Conservation (phyloP, 2,797 vertebrate species). For the Taenioides sp. region DNA sequence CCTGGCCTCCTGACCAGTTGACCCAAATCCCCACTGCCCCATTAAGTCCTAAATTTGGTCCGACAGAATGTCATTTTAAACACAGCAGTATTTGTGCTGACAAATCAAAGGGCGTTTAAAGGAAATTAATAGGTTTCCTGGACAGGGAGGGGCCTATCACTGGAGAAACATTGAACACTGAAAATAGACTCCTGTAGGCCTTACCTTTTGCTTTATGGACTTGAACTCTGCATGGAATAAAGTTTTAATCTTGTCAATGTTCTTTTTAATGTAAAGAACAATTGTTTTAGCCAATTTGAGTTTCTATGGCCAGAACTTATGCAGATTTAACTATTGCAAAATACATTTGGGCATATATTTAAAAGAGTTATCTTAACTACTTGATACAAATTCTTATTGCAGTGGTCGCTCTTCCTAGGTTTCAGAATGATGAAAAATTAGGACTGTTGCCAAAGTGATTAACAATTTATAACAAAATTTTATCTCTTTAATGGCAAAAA, state of each 20-base stretch:
- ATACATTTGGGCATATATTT: not conserved
- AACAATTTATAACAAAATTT: no score
- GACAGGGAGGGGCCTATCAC: not conserved
- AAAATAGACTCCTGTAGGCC: constrained; percentile 1
- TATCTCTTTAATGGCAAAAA: no score
- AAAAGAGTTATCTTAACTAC: no score
- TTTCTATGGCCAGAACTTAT: not conserved
- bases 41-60: constrained; percentile 14
- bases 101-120: not conserved
- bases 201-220: not conserved
- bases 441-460: no score
- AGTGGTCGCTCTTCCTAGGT: no score
- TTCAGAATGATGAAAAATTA: no score
- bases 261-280: not conserved
- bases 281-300: not conserved
- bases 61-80: constrained; percentile 8
- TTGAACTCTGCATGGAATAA: not conserved
- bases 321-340: not conserved
- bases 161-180: constrained; percentile 6
- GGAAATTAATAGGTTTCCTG: not conserved
- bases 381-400: no score
- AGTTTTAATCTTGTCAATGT: not conserved
- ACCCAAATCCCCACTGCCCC: constrained; percentile 17
- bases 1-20: constrained; percentile 8
- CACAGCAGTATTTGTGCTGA: constrained; percentile 1